Conservation (phyloP, 2,113 vertebrate genomes). For the Hippopotamus amphibius region DNA sequence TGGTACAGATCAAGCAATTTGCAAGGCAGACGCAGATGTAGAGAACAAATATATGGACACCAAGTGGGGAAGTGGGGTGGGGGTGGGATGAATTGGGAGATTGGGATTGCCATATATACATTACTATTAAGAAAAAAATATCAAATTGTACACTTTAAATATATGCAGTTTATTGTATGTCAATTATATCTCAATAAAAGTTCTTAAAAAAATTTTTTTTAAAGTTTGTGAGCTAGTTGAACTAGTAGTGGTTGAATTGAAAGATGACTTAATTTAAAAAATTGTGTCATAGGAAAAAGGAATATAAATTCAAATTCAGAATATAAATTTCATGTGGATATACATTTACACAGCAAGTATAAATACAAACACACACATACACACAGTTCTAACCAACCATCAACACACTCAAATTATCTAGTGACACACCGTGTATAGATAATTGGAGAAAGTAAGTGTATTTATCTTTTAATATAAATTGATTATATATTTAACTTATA, state of each 20-base stretch:
- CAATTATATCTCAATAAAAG: too few species aligned
- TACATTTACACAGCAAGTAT: background rate
- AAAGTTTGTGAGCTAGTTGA: conserved; percentile 17
- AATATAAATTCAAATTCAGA: conserved; percentile 52
- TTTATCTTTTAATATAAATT: conserved; percentile 12
- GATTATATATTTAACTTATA: background rate
- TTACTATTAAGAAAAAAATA: too few species aligned
- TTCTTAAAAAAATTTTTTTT: too few species aligned
- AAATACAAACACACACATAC: background rate
- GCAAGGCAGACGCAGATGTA: too few species aligned
- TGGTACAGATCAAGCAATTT: too few species aligned
- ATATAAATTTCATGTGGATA: background rate
- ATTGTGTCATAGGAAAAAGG: background rate
- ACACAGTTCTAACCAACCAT: background rate
- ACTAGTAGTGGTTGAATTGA: conserved; percentile 6
- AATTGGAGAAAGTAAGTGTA: background rate
- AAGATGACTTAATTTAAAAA: conserved; percentile 54
- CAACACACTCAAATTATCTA: background rate
- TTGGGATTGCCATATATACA: too few species aligned
- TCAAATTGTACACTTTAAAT: too few species aligned
- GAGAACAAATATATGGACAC: too few species aligned
- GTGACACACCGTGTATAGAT: background rate
- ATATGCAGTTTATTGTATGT: too few species aligned
- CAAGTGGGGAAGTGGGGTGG: too few species aligned
- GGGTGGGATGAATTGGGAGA: too few species aligned